phyloP scores from a whole-genome alignment of 2,113 vertebrate species.

The Cardinalis cardinalis region DNA sequence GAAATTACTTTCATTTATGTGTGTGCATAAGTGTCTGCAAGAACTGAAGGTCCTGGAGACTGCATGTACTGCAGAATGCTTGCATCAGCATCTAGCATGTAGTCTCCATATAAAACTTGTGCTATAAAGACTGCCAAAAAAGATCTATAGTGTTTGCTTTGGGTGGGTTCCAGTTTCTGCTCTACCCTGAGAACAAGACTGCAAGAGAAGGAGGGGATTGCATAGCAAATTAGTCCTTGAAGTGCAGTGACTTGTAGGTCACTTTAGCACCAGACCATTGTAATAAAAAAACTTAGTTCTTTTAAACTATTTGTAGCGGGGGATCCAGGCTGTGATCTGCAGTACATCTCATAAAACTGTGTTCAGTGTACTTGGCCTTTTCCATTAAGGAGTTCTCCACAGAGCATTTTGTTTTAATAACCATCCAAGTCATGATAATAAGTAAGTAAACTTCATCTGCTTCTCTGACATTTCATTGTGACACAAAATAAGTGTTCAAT shows the following conservation, averaged over 20 bases:
- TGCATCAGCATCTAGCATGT: neutral
- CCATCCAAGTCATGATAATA: neutral
- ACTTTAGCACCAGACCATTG: neutral
- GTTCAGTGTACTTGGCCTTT: neutral
- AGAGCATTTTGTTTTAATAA: neutral
- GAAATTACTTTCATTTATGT: neutral
- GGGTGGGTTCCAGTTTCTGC: neutral
- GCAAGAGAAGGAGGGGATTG: neutral
- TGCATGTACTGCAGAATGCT: neutral
- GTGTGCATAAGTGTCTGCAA: neutral
- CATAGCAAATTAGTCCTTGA: neutral
- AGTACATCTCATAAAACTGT: neutral
- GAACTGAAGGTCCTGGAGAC: neutral
- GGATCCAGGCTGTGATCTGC: neutral
- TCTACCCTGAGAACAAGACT: neutral
- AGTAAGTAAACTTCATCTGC: neutral
- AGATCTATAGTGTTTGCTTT: conserved; percentile 21
- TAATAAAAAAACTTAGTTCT: neutral
- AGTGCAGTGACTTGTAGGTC: neutral
- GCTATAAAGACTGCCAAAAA: neutral
- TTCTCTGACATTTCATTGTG: neutral
- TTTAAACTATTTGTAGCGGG: neutral
- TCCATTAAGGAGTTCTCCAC: neutral
- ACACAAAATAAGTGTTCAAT: neutral
- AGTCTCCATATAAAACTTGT: neutral